Evolutionary conservation across 2,888 invertebrate species (phyloP).

Genomic region (Scaptomyza polygonia): DNA sequence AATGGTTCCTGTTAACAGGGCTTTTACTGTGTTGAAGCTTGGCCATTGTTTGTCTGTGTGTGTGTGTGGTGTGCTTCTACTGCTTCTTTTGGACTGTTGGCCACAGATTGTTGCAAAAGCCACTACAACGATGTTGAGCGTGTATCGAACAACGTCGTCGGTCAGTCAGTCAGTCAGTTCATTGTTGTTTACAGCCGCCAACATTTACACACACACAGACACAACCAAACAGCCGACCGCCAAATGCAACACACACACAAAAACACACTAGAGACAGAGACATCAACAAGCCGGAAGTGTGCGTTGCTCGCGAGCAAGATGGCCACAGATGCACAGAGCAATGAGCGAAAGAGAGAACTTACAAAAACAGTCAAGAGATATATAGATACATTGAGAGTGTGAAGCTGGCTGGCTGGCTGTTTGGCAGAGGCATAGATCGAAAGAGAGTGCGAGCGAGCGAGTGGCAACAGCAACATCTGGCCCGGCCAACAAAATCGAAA

Average conservation of each 20-base stretch:
- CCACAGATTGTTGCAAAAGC: conserved; percentile 56
- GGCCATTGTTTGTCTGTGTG: conserved; percentile 27
- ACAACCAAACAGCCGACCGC: conserved; percentile 36
- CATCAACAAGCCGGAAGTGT: conserved; percentile 64
- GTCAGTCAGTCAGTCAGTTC: conserved; percentile 36
- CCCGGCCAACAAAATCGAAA: conserved; percentile 32
- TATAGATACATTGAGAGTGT: conserved; percentile 10
- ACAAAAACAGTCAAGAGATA: conserved; percentile 8
- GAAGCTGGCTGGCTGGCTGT: conserved; percentile 5
- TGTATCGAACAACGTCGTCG: conserved; percentile 44
- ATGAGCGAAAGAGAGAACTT: conserved; percentile 7
- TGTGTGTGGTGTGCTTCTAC: conserved; percentile 22
- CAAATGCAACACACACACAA: conserved; percentile 58
- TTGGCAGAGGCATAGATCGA: conserved; percentile 50
- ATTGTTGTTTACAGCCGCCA: conserved; percentile 72
- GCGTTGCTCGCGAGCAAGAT: conserved; percentile 38
- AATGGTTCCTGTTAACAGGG: conserved; percentile 15
- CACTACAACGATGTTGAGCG: conserved; percentile 35
- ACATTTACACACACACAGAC: conserved; percentile 36
- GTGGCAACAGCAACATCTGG: conserved; percentile 39
- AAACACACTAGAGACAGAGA: conserved; percentile 57
- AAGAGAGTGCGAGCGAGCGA: conserved; percentile 27
- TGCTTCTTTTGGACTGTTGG: conserved; percentile 22
- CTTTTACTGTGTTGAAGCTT: conserved; percentile 15
- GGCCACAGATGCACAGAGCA: conserved; percentile 8